Percentiles rank a stretch among this genome's conserved stretches.
Evolutionary conservation across 2,797 vertebrate species (phyloP).

Genomic region (Sebastes jordani): DNA sequence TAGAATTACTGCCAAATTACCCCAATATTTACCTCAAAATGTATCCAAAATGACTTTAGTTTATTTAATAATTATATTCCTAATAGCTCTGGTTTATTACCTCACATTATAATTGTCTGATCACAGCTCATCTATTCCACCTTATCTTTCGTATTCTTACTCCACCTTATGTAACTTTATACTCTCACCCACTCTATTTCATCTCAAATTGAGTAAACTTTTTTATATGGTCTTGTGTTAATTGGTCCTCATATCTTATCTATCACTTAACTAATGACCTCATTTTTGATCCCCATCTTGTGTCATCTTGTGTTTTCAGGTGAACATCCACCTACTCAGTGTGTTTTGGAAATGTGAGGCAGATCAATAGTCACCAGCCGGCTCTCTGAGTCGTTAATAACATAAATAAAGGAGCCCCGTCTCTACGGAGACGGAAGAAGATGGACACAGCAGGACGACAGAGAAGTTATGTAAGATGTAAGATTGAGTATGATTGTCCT

Average conservation of each 20-base stretch:
- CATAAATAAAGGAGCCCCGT: background rate
- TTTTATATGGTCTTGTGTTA: background rate
- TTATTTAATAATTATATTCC: too few species aligned
- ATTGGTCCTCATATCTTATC: background rate
- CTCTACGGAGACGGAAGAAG: background rate
- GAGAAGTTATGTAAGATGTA: background rate
- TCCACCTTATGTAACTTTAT: background rate
- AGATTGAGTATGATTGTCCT: background rate
- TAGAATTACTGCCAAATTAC: too few species aligned
- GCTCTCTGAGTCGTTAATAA: background rate
- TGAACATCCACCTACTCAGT: background rate
- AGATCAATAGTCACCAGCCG: background rate
- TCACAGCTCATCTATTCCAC: background rate
- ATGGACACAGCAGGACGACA: background rate
- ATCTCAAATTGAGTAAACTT: background rate
- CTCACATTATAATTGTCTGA: background rate
- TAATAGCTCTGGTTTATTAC: background rate
- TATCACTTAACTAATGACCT: background rate
- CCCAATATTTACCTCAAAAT: too few species aligned
- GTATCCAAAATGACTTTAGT: rapidly evolving
- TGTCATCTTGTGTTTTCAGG: background rate
- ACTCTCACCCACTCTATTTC: background rate
- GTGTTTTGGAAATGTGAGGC: background rate
- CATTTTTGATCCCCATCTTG: background rate
- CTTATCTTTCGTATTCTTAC: background rate